Evolutionary conservation across 1,140 invertebrate genomes (phyloP), one percentile per base, ranked within the genome.

Genomic region (Diorhabda sublineata): DNA sequence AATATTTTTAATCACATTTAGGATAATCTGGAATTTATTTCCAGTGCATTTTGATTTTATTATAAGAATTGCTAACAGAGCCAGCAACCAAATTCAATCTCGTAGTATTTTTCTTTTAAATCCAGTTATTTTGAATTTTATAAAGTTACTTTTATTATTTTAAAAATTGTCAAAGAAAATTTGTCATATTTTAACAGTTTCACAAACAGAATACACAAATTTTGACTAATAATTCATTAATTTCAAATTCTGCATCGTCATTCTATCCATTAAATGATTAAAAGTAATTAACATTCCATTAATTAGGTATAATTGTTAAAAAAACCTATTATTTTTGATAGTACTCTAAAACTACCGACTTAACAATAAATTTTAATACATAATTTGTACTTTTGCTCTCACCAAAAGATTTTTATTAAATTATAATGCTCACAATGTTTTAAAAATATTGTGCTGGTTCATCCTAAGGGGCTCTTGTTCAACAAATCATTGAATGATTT

Each of bases 341-440:
- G n/a, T 52, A 52, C 47, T n/a, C n/a, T 52, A 52, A 52, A 52
- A 52, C 47, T 52, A 52, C 6, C 6, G n/a, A 52, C 47, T 52
- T 52, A 52, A 6, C 6, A 52, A n/a, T n/a, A 8, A 52, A 52
- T 2, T 52, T 52, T 6, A 64, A 68, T 71, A 72, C 44, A 58
- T 71, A 76, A 73, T 79, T 80, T 80, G 78, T 80, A 80, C 78
- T 80, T 80, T 80, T 80, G 78, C 77, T 80, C 76, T 79, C 75
- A 78, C 77, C 78, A 80, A 80, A 80, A 80, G 77, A 70, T 58
- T 74, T 71, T 68, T 73, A 7, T 26, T 26, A 26, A 26, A 67
- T n/a, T 42, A 66, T 45, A 64, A 62, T 62, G 44, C 44, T 62
- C 44, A 0, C n/a, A 62, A 62, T 52, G 6, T 52, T 52, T 52